Evolutionary conservation across 2,113 vertebrate genomes (phyloP).

Genomic region (Galeopterus variegatus): DNA sequence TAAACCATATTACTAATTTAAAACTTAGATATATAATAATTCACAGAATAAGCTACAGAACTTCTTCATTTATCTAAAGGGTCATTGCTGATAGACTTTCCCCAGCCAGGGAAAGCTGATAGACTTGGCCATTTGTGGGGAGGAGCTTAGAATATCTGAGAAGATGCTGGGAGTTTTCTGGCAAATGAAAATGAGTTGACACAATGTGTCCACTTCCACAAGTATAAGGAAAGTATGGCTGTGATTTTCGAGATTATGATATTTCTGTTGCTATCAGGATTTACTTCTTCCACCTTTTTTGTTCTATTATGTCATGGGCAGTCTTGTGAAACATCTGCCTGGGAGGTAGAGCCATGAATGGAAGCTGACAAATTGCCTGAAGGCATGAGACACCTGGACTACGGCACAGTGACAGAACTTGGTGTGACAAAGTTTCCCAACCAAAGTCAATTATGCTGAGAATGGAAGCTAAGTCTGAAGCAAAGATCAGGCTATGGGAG

Average conservation of each 20-base stretch:
- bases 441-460: background rate
- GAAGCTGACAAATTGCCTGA: constrained; percentile 12
- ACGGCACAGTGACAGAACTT: background rate
- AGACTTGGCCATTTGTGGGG: background rate
- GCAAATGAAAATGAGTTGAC: background rate
- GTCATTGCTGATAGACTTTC: background rate
- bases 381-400: background rate
- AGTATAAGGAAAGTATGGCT: background rate
- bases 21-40: background rate
- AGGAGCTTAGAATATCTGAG: background rate
- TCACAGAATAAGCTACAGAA: background rate
- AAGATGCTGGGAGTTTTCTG: background rate
- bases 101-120: background rate
- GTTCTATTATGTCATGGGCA: background rate
- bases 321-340: background rate
- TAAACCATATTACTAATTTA: background rate
- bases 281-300: background rate
- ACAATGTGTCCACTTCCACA: background rate
- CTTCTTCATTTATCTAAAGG: background rate
- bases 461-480: background rate
- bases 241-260: background rate
- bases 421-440: background rate
- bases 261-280: background rate
- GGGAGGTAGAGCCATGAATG: background rate
- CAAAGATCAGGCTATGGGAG: background rate